Percentiles rank a stretch among this genome's conserved stretches.
Conservation (phyloP, 2,113 vertebrate genomes). For the Sialia sialis region DNA sequence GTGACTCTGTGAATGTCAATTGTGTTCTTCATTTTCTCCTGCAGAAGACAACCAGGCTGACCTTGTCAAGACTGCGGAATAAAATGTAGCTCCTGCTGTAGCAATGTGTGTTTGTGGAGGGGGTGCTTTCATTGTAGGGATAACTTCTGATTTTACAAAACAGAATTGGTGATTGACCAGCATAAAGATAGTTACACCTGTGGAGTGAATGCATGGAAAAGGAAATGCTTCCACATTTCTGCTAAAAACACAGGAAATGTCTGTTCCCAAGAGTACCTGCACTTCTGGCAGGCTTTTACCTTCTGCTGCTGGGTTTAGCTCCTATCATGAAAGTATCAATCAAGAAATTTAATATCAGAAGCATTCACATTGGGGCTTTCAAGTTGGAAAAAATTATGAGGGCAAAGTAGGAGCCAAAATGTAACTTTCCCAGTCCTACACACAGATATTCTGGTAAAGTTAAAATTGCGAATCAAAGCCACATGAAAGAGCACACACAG, state of each 20-base stretch:
- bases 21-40: background rate
- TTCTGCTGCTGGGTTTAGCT: background rate
- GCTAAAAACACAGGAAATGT: background rate
- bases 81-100: background rate
- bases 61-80: background rate
- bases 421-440: accelerated
- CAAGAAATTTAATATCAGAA: background rate
- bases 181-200: background rate
- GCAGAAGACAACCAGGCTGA: background rate
- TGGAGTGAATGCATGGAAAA: background rate
- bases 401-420: background rate
- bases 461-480: background rate
- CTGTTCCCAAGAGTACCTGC: background rate
- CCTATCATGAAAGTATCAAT: background rate
- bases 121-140: background rate
- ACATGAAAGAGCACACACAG: background rate
- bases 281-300: background rate
- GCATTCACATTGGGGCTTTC: background rate
- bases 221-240: background rate
- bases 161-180: background rate
- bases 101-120: too few species aligned
- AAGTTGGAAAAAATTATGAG: background rate
- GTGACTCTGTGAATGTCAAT: background rate
- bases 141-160: background rate
- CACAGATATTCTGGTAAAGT: background rate